Conservation (phyloP, 2,113 vertebrate species). For the Chinchilla lanigera region DNA sequence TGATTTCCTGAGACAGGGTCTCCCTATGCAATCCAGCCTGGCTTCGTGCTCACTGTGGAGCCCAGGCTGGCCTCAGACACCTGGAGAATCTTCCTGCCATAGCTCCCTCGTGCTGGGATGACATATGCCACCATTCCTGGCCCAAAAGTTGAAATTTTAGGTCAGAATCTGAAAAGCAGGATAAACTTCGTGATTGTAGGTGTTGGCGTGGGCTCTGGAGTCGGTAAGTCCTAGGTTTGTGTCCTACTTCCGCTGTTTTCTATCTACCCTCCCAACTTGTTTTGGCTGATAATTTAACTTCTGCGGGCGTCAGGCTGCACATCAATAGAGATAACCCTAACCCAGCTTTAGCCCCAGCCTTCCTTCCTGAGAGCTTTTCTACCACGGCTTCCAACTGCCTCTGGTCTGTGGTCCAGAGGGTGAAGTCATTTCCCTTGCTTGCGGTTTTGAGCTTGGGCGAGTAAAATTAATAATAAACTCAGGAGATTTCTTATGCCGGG, state of each 20-base stretch:
- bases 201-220: neutral
- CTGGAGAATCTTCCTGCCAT: neutral
- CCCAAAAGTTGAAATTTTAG: neutral
- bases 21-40: neutral
- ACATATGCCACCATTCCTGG: neutral
- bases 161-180: neutral
- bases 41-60: neutral
- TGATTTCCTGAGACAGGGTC: neutral
- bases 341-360: neutral
- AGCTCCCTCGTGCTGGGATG: neutral
- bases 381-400: neutral
- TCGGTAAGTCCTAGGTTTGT: neutral
- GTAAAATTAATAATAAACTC: neutral
- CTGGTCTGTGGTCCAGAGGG: neutral
- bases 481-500: neutral
- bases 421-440: neutral
- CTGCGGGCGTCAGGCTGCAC: neutral
- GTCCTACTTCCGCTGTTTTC: neutral
- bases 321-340: neutral
- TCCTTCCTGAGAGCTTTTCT: neutral
- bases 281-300: neutral
- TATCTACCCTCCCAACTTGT: neutral
- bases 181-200: neutral
- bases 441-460: neutral
- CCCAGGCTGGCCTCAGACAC: neutral